Conservation (phyloP, 92 coral and sea anemone genomes). For the Desmophyllum pertusum region DNA sequence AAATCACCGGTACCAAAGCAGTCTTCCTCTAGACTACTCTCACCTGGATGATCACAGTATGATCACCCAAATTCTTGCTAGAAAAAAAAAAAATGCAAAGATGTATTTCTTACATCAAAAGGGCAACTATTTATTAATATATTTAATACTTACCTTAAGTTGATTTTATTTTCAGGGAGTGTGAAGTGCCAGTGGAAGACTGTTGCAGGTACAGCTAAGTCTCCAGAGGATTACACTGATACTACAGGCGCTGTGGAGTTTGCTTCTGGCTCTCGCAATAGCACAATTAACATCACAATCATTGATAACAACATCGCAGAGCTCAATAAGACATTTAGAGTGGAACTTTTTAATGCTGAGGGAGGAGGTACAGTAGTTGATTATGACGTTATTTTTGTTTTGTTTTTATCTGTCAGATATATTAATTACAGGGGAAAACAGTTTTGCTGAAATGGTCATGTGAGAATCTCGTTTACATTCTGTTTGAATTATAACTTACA, state of each 20-base stretch:
- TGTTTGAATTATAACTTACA: too few species aligned
- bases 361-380: conserved; percentile 60
- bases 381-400: too few species aligned
- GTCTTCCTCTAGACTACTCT: not conserved
- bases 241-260: conserved; percentile 73
- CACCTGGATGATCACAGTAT: not conserved
- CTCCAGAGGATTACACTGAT: conserved; percentile 63
- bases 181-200: conserved; percentile 83
- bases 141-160: not conserved
- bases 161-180: conserved; percentile 57
- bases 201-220: conserved; percentile 62
- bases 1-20: too few species aligned
- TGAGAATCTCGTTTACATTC: too few species aligned
- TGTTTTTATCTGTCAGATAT: not conserved
- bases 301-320: conserved; percentile 77
- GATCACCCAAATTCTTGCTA: too few species aligned
- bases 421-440: not conserved
- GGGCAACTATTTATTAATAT: not conserved
- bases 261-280: conserved; percentile 55
- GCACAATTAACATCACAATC: conserved; percentile 55
- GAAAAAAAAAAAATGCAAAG: too few species aligned
- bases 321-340: conserved; percentile 79
- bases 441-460: too few species aligned
- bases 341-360: conserved; percentile 68
- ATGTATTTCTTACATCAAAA: not conserved